Evolutionary conservation across 2,888 invertebrate species (phyloP), one percentile per base, ranked within the genome.

Genomic region (Frankliniella intonsa): DNA sequence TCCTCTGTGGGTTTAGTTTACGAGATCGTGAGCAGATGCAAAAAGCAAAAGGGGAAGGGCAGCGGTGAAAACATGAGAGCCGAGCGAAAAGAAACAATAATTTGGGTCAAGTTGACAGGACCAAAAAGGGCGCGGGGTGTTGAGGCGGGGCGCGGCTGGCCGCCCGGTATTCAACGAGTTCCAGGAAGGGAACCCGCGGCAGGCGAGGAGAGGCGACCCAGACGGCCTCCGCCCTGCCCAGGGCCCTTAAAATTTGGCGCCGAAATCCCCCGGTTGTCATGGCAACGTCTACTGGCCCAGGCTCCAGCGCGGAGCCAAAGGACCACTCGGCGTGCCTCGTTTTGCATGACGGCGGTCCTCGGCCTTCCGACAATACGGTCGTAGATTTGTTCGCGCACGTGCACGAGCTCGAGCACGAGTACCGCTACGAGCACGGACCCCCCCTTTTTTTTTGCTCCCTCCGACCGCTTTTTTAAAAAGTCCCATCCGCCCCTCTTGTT

Each of bases 1-100:
- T 38, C 38, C 3, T 2, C 38, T 38, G 38, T 38, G 38, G 38
- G 38, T 38, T 38, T 12, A 25, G 69, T 25, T 76, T 11, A 25
- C 69, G 69, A 76, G 25, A 1, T 76, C 69, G 69, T 76, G 69
- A 76, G 69, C 69, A 76, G 69, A 76, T 76, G 69, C 69, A 76
- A 25, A 76, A 12, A 25, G 69, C 8, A 22, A 22, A 69, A n/a
- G 11, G 22, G 22, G 69, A 22, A 5, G 38, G 38, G 12, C 22
- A 25, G 22, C 25, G 25, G 25, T 25, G 22, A 76, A 76, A 76
- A 22, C 69, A 76, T 76, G 69, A 76, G 69, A 69, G 25, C 22
- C 69, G 22, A 17, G 62, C 55, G 69, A 38, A 38, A 38, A n/a
- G 25, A 25, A 25, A 76, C 69, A 76, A 76, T 11, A n/a, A 76